phyloP scores from a whole-genome alignment of 2,113 vertebrate species.

The Bucco capensis region DNA sequence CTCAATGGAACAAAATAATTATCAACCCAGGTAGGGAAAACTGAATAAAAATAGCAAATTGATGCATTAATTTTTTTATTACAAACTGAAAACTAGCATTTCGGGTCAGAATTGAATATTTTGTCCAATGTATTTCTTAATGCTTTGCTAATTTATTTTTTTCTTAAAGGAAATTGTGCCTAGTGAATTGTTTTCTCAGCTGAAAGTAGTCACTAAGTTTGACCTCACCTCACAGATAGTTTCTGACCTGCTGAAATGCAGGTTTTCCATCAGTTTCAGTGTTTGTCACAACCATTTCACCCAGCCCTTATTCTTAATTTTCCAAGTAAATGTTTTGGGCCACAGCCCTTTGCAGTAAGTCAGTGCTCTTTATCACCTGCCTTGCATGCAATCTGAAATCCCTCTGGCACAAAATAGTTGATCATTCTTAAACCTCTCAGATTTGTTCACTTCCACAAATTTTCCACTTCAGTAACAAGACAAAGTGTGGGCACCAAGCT shows the following conservation, averaged over 20 bases:
- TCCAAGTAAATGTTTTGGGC: neutral
- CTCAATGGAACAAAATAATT: neutral
- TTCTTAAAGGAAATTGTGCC: neutral
- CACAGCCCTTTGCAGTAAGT: neutral
- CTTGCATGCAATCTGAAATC: neutral
- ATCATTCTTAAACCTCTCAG: neutral
- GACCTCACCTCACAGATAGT: neutral
- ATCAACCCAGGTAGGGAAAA: neutral
- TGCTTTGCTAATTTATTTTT: neutral
- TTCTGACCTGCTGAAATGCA: neutral
- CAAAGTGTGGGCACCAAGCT: neutral
- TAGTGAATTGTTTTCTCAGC: neutral
- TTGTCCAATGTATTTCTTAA: neutral
- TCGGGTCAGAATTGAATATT: neutral
- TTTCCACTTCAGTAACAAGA: neutral
- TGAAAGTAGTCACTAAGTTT: neutral
- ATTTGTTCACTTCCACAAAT: neutral
- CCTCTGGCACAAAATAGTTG: neutral
- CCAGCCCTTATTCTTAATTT: neutral
- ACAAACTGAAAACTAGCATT: neutral
- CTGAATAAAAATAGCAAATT: neutral
- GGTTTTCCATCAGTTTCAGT: neutral
- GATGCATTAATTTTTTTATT: neutral
- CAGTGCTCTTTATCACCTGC: neutral
- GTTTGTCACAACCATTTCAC: neutral